Evolutionary conservation across 2,888 invertebrate genomes (phyloP), one percentile per base, ranked within the genome.

Genomic region (Sisyra terminalis): DNA sequence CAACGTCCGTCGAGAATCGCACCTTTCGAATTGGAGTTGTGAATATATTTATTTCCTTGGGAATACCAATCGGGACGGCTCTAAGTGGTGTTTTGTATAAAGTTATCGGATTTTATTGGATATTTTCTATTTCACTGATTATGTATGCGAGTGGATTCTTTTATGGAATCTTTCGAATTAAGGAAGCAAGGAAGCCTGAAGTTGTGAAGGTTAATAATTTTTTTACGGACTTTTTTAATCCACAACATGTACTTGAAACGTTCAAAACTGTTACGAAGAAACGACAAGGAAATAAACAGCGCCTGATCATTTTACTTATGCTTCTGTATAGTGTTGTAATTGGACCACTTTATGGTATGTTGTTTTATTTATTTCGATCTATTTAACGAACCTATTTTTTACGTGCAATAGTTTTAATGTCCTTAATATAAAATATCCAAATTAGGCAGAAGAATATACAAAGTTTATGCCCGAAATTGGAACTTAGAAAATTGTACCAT

Each of bases 11-110:
- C 15, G 61, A 70, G 47, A 61, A 61, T 0, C 66, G 75, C 46
- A 77, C 77, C 0, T 63, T 69, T 34, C 58, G 76, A 47, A 68
- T 78, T 2, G 75, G 75, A 1, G 59, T 76, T 29, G 61, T 70
- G 4, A 69, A 67, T 41, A 60, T 70, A 3, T 66, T 72, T 45
- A 65, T 66, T 16, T 67, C 67, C 2, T 50, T 71, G 16, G 66
- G 66, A 14, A 51, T 69, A 29, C 69, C 70, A 11, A 51, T 70
- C 14, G 71, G 70, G 8, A 62, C 52, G 3, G 51, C 55, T 2
- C 41, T 71, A 29, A 70, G 71, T 55, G 72, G 71, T 10, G 54
- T 69, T 36, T 53, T 71, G 41, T 66, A 66, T 29, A 58, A 65
- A 34, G 9, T 43, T 14, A 47, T 53, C 3, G 56, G 55, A 2